Evolutionary conservation across 2,888 invertebrate genomes (phyloP).

Genomic region (Saturnia japonica): DNA sequence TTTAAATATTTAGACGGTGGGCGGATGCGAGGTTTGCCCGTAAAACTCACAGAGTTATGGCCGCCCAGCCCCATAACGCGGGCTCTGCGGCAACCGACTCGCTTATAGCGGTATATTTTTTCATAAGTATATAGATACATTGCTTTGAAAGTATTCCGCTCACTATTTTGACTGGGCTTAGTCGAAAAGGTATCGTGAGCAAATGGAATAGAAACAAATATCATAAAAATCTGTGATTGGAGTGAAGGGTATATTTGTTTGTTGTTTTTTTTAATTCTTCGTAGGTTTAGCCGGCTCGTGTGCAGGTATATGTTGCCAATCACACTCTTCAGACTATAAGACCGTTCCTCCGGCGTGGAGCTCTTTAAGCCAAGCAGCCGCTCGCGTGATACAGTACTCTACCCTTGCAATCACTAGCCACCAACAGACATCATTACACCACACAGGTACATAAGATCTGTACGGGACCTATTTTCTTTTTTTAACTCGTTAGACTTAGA

Average conservation of each 20-base stretch:
- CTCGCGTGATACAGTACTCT: too few relatives aligned
- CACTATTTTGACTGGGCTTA: background rate
- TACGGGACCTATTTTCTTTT: too few relatives aligned
- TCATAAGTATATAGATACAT: conserved; percentile 10
- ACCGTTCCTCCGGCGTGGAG: too few relatives aligned
- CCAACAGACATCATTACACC: too few relatives aligned
- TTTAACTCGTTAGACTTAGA: too few relatives aligned
- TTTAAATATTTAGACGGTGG: conserved; percentile 63
- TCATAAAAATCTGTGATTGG: background rate
- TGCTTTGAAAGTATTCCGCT: background rate
- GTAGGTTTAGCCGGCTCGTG: background rate
- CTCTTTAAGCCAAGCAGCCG: too few relatives aligned
- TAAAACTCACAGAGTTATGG: conserved; percentile 62
- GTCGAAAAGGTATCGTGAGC: background rate
- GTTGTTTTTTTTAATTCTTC: background rate
- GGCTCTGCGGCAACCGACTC: conserved; percentile 37
- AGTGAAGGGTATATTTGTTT: background rate
- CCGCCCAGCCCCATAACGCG: conserved; percentile 47
- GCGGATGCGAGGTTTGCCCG: conserved; percentile 42
- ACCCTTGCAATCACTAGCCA: too few relatives aligned
- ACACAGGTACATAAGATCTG: too few relatives aligned
- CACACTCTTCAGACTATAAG: background rate
- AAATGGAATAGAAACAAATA: background rate
- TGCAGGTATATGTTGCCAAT: too few relatives aligned
- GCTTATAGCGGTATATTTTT: conserved; percentile 23